These are phyloP conservation scores for Neoitamus cyanurus DNA, from an alignment of 2,888 invertebrate genomes.

Conservation along the genomic window DNA sequence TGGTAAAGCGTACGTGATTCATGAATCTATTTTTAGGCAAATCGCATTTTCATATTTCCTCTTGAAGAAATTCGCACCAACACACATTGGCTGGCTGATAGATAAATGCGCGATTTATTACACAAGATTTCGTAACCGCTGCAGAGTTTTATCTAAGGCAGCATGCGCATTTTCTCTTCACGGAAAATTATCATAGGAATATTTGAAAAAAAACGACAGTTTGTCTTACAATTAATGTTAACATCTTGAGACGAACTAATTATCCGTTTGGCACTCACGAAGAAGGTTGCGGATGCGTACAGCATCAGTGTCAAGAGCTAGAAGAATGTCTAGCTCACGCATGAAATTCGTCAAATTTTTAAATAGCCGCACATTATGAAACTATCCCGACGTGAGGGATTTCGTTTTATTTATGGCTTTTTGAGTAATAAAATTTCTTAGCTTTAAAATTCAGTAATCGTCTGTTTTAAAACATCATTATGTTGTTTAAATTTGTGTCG, in stretches of 20 bases:
- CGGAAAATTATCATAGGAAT: neutral
- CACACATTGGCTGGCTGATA: neutral
- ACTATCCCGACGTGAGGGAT: neutral
- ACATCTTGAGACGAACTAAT: neutral
- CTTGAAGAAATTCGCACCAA: constrained; percentile 13
- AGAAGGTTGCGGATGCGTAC: neutral
- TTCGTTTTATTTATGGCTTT: neutral
- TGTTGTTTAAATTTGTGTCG: neutral
- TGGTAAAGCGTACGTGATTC: neutral
- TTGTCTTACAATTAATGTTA: neutral
- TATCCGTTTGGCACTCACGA: neutral
- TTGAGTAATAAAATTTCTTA: neutral
- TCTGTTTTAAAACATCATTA: neutral
- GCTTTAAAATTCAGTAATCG: neutral
- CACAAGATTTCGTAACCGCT: neutral
- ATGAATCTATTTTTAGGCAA: constrained; percentile 9
- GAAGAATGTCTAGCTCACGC: neutral
- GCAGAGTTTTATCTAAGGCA: neutral
- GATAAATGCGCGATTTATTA: constrained; percentile 7
- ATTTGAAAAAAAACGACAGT: neutral
- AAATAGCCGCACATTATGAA: neutral
- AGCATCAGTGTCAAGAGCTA: neutral
- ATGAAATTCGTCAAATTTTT: neutral
- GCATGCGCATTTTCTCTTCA: neutral
- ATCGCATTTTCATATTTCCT: neutral